Evolutionary conservation across 2,888 invertebrate genomes (phyloP).

Genomic region (Eustalomyia histrio): DNA sequence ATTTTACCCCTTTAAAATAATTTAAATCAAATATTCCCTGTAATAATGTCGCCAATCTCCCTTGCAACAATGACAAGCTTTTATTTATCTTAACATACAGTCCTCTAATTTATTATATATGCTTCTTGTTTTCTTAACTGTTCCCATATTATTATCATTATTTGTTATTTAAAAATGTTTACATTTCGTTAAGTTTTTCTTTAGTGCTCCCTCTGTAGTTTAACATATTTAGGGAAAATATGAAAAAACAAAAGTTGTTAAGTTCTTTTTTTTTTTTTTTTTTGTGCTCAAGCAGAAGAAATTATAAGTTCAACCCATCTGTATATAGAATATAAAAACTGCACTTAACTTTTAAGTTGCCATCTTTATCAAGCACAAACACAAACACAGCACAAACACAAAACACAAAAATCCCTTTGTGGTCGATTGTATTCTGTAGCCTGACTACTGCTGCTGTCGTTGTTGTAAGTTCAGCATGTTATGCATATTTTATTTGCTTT

Average conservation of each 20-base stretch:
- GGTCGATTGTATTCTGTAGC: constrained; percentile 34
- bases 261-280: not conserved
- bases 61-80: not conserved
- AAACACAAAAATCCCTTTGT: constrained; percentile 52
- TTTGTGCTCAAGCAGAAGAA: constrained; percentile 21
- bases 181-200: constrained; percentile 30
- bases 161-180: constrained; percentile 42
- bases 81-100: not conserved
- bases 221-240: constrained; percentile 12
- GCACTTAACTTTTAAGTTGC: constrained; percentile 40
- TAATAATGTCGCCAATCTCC: not conserved
- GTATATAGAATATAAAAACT: constrained; percentile 38
- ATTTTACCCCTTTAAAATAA: not conserved
- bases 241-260: constrained; percentile 9
- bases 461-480: constrained; percentile 15
- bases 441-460: constrained; percentile 10
- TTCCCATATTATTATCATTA: constrained; percentile 27
- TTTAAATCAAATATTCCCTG: constrained; percentile 26
- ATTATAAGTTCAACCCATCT: constrained; percentile 17
- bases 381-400: constrained; percentile 15
- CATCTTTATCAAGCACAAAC: constrained; percentile 18
- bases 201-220: constrained; percentile 35
- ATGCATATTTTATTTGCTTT: constrained; percentile 37
- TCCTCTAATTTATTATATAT: not conserved
- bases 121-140: not conserved